Evolutionary conservation across 2,888 invertebrate genomes (phyloP), one percentile per base, ranked within the genome.

Genomic region (Hyalella azteca): DNA sequence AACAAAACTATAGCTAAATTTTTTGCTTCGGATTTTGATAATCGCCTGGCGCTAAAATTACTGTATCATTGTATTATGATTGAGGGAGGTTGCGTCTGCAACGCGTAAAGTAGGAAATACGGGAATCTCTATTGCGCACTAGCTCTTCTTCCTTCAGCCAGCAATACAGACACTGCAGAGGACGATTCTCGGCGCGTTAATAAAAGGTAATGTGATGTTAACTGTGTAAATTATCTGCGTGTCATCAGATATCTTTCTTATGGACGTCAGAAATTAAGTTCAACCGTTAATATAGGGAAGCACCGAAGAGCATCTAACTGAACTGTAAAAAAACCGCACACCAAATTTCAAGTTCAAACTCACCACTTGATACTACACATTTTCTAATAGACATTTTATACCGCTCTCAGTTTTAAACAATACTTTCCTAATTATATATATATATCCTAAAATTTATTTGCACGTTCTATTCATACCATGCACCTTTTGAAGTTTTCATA

Each of bases 361-460:
- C 36, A 66, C 36, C 36, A 66, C 36, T 54, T 26, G 54, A 36
- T 29, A 7, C 36, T 11, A 66, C 32, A 66, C 66, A 66, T 36
- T 66, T 66, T 66, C 66, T 11, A 66, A 36, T 19, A 29, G 36
- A 29, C 66, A 66, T 66, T 59, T 36, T 66, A 29, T 66, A 66
- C 26, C n/a, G 66, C 36, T 66, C 66, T 66, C 66, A 66, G 32
- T 66, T 66, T 36, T 29, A 66, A 66, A 66, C 66, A 66, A 36
- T 66, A 66, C 39, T 66, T 66, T 66, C 66, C 66, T 66, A 36
- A 66, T 66, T 66, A 66, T 66, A 66, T 66, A 66, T 66, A 66
- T 66, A 66, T 66, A n/a, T 66, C 66, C 66, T 66, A 66, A 66
- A 66, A 66, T 66, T 66, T 66, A 32, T 66, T 66, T 66, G 66